These are phyloP conservation scores for Plecturocebus donacophilus DNA, from an alignment of 2,113 vertebrate genomes.

Conservation along the genomic window DNA sequence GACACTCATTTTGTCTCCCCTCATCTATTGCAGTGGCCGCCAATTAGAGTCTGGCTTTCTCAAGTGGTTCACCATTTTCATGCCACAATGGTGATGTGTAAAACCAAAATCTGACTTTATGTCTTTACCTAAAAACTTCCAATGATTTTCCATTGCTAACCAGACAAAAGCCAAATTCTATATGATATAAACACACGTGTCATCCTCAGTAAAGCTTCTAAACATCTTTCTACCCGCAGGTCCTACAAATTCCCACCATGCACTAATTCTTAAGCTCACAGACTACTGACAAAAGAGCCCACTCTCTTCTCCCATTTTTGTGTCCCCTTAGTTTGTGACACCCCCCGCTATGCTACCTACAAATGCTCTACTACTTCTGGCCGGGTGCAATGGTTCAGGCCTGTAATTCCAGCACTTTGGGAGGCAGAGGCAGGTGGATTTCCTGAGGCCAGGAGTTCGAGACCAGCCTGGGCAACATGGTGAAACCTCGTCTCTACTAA, in stretches of 20 bases:
- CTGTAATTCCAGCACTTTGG: too few relatives aligned
- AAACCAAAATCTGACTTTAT: background rate
- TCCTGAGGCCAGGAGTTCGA: too few relatives aligned
- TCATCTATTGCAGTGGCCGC: fast-evolving
- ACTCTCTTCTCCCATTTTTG: background rate
- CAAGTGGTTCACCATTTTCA: background rate
- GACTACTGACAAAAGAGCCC: background rate
- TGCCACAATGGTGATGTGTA: background rate
- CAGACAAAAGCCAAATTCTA: background rate
- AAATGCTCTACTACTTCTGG: background rate
- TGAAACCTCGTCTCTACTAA: too few relatives aligned
- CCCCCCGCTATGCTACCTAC: background rate
- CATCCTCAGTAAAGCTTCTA: background rate
- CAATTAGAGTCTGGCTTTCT: background rate
- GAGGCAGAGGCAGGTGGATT: too few relatives aligned
- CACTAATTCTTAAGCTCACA: background rate
- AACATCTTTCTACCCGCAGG: background rate
- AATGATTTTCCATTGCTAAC: background rate
- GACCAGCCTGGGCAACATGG: too few relatives aligned
- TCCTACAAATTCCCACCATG: background rate
- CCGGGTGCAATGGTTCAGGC: too few relatives aligned
- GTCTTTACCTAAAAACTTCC: background rate
- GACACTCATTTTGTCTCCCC: too few relatives aligned
- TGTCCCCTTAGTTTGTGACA: background rate
- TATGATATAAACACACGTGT: background rate